Conservation (phyloP, 2,888 invertebrate species). For the Pemphredon lugubris region DNA sequence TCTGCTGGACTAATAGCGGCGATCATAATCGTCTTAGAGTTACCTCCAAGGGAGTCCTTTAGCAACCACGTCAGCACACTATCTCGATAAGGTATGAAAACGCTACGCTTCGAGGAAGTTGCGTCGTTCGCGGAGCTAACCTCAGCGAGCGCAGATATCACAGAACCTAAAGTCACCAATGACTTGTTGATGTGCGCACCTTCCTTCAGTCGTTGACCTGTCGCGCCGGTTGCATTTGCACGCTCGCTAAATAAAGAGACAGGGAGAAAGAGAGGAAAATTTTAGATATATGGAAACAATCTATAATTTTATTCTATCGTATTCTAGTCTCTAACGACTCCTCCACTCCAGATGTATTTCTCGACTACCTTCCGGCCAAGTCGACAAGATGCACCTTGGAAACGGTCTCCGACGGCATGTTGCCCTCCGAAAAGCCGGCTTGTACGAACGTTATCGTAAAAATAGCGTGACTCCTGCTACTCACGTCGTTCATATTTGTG, state of each 20-base stretch:
- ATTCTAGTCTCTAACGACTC: too few species aligned
- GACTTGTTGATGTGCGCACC: slow-evolving; percentile 96
- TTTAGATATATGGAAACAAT: too few species aligned
- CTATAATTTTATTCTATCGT: too few species aligned
- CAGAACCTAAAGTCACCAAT: slow-evolving; percentile 92
- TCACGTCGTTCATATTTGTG: slow-evolving; percentile 96
- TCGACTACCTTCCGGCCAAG: slow-evolving; percentile 89
- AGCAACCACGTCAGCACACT: slow-evolving; percentile 94
- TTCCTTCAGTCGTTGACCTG: slow-evolving; percentile 94
- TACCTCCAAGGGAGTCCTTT: slow-evolving; percentile 94
- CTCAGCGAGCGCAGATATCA: slow-evolving; percentile 93
- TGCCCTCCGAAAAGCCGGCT: slow-evolving; percentile 89
- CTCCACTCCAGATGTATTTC: slow-evolving; percentile 4
- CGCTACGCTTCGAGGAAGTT: slow-evolving; percentile 80
- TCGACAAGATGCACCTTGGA: slow-evolving; percentile 95
- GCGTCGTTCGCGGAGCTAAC: slow-evolving; percentile 81
- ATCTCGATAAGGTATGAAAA: slow-evolving; percentile 93
- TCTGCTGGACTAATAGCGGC: slow-evolving; percentile 92
- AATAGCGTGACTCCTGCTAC: slow-evolving; percentile 95
- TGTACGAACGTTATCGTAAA: slow-evolving; percentile 95
- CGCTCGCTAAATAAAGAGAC: slow-evolving; percentile 85
- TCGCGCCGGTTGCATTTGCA: slow-evolving; percentile 94
- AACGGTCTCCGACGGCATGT: slow-evolving; percentile 94
- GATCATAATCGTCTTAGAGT: slow-evolving; percentile 96
- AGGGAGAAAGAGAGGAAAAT: slow-evolving; percentile 12